Evolutionary conservation across 2,888 invertebrate species (phyloP).

Genomic region (Drosophila imparisetae): DNA sequence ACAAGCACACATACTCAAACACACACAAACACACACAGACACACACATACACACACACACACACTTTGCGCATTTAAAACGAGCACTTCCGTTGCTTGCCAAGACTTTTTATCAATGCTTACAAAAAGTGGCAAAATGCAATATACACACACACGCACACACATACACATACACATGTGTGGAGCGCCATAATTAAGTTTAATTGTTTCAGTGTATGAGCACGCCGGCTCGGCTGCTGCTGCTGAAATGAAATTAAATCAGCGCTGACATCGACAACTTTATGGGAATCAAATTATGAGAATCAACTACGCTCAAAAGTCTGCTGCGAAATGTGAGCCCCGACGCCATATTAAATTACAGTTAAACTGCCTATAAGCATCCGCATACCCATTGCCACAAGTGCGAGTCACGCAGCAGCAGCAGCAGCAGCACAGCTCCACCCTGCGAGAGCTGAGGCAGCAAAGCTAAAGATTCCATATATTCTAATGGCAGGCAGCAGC

Average conservation of each 20-base stretch:
- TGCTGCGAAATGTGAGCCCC: conserved; percentile 58
- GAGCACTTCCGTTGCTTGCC: conserved; percentile 38
- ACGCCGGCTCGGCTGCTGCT: conserved; percentile 37
- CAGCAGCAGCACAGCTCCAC: conserved; percentile 28
- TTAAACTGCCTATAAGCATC: conserved; percentile 70
- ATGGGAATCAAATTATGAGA: conserved; percentile 72
- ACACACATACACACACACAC: background rate
- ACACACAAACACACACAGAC: background rate
- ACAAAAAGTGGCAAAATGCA: conserved; percentile 52
- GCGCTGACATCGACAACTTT: conserved; percentile 78
- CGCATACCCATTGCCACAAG: conserved; percentile 26
- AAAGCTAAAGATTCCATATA: conserved; percentile 6
- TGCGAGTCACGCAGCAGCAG: conserved; percentile 45
- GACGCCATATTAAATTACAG: conserved; percentile 72
- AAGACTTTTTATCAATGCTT: conserved; percentile 67
- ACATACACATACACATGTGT: background rate
- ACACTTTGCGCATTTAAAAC: conserved; percentile 40
- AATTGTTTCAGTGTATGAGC: conserved; percentile 67
- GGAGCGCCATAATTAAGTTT: conserved; percentile 74
- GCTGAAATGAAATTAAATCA: conserved; percentile 76
- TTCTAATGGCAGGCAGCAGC: conserved; percentile 6
- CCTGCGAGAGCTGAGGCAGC: background rate
- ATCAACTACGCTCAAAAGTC: conserved; percentile 54
- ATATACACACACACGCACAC: conserved; percentile 17
- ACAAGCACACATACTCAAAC: background rate